These are phyloP conservation scores for Rhizoglyphus robini DNA, from an alignment of 1,140 invertebrate species.

Conservation along the genomic window DNA sequence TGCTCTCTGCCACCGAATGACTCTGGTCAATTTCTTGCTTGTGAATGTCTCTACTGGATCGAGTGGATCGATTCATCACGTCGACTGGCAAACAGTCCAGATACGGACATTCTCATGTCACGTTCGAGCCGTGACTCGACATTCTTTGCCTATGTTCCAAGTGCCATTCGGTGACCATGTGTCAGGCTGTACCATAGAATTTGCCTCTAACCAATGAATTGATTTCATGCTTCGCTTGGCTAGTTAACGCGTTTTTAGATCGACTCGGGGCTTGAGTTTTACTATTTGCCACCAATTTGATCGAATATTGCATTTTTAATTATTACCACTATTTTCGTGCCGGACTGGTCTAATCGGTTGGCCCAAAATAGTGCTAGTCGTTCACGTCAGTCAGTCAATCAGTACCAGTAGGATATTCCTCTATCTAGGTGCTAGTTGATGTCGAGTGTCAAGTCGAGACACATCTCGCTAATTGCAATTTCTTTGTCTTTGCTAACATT, in stretches of 20 bases:
- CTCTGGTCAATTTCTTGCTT: too few species aligned
- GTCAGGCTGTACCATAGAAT: too few species aligned
- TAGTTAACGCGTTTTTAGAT: neutral
- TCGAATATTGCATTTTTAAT: conserved; percentile 11
- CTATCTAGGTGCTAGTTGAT: too few species aligned
- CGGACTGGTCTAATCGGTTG: too few species aligned
- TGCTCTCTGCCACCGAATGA: too few species aligned
- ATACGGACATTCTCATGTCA: conserved; percentile 13
- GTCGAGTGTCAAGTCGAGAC: too few species aligned
- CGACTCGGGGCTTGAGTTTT: neutral
- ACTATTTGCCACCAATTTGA: neutral
- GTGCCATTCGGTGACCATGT: neutral
- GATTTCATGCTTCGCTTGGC: conserved; percentile 9
- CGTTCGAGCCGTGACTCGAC: neutral
- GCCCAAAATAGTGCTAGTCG: too few species aligned
- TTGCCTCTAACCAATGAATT: conserved; percentile 3
- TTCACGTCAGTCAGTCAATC: too few species aligned
- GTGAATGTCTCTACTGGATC: neutral
- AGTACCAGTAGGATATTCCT: too few species aligned
- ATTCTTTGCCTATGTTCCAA: neutral
- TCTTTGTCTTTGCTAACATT: too few species aligned
- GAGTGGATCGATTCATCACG: conserved; percentile 8
- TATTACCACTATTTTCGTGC: conserved; percentile 2
- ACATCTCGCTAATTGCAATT: too few species aligned
- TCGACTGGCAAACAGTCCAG: neutral